These are phyloP conservation scores for Calypte anna DNA, from an alignment of 2,113 vertebrate species.

Conservation along the genomic window DNA sequence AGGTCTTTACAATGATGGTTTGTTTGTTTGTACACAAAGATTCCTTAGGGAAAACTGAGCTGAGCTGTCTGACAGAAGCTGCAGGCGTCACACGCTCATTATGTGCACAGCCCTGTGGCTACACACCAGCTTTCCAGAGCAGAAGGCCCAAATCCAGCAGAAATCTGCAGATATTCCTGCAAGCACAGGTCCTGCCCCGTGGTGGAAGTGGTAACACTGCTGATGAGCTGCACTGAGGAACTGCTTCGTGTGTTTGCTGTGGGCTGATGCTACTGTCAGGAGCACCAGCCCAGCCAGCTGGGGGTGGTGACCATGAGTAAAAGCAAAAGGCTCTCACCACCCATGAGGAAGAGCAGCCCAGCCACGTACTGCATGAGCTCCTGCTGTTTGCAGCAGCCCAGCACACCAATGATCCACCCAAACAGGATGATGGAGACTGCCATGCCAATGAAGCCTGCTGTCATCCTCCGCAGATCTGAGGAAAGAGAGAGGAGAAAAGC, in stretches of 20 bases:
- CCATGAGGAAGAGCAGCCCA: conserved; percentile 94
- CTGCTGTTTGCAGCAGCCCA: conserved; percentile 93
- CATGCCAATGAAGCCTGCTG: conserved; percentile 93
- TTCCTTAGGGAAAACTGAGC: neutral
- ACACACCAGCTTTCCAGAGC: neutral
- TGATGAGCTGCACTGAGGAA: neutral
- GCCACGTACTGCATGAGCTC: conserved; percentile 96
- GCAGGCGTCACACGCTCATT: neutral
- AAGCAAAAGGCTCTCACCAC: conserved; percentile 79
- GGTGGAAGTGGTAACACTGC: neutral
- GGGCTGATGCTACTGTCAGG: neutral
- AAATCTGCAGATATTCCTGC: neutral
- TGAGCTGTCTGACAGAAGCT: neutral
- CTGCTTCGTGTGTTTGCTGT: neutral
- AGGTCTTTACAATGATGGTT: neutral
- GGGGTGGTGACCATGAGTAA: neutral
- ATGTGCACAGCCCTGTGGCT: neutral
- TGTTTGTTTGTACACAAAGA: neutral
- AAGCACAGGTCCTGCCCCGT: neutral
- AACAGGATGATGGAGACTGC: conserved; percentile 93
- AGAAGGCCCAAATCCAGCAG: neutral
- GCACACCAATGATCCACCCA: conserved; percentile 90
- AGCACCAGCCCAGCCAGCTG: neutral
- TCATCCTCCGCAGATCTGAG: conserved; percentile 91
- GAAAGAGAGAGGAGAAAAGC: neutral